Evolutionary conservation across 2,888 invertebrate species (phyloP).

Genomic region (Polydrusus cervinus): DNA sequence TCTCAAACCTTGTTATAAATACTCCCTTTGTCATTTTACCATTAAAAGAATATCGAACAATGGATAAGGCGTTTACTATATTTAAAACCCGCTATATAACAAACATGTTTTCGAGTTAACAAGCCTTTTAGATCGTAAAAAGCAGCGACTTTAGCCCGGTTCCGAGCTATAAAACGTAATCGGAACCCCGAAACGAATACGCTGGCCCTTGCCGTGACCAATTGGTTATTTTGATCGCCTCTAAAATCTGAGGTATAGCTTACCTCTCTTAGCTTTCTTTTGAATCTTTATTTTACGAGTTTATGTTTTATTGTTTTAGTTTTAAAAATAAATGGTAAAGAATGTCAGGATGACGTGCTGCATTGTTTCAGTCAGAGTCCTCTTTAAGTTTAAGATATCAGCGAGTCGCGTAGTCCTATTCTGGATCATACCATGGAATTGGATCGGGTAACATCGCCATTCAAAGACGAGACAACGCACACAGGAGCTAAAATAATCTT

Average conservation of each 20-base stretch:
- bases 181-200: constrained; percentile 56
- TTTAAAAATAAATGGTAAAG: not conserved
- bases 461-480: too few relatives aligned
- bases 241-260: constrained; percentile 32
- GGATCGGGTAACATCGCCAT: too few relatives aligned
- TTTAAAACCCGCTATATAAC: constrained; percentile 59
- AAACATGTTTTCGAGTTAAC: constrained; percentile 66
- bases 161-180: constrained; percentile 50
- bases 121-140: constrained; percentile 57
- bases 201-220: constrained; percentile 51
- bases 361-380: not conserved
- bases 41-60: constrained; percentile 25
- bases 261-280: constrained; percentile 22
- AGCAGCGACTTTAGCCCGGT: constrained; percentile 26
- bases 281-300: constrained; percentile 11
- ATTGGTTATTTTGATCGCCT: constrained; percentile 54
- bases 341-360: not conserved
- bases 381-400: too few relatives aligned
- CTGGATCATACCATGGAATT: too few relatives aligned
- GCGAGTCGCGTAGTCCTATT: too few relatives aligned
- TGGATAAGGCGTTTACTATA: constrained; percentile 36
- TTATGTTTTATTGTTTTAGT: constrained; percentile 8
- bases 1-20: constrained; percentile 14
- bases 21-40: constrained; percentile 5
- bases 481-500: too few relatives aligned